These are phyloP conservation scores for Bungarus multicinctus DNA, from an alignment of 2,113 vertebrate species.

Conservation along the genomic window DNA sequence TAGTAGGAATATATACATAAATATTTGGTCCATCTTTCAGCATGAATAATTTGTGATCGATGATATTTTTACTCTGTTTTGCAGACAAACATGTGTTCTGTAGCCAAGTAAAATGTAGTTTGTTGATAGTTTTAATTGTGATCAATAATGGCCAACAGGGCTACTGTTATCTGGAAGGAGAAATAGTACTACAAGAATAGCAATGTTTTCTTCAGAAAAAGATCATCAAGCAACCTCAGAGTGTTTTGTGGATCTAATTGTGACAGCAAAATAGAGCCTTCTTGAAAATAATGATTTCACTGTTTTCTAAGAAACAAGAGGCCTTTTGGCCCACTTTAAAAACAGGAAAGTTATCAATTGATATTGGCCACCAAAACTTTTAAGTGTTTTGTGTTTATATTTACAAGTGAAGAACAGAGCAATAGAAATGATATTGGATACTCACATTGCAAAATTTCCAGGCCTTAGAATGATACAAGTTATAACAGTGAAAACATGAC, in stretches of 20 bases:
- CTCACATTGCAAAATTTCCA: slow-evolving; percentile 18
- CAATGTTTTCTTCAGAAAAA: slow-evolving; percentile 29
- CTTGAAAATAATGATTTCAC: slow-evolving; percentile 23
- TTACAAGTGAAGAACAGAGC: slow-evolving; percentile 5
- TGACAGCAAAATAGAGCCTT: slow-evolving; percentile 35
- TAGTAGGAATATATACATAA: neutral
- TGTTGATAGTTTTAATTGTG: neutral
- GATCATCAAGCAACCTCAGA: slow-evolving; percentile 21
- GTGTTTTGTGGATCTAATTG: slow-evolving; percentile 23
- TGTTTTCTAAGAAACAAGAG: slow-evolving; percentile 38
- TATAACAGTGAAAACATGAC: neutral
- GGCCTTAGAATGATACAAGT: neutral
- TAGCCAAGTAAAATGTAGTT: neutral
- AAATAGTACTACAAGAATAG: neutral
- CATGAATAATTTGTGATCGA: neutral
- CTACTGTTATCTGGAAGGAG: neutral
- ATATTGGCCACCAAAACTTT: slow-evolving; percentile 29
- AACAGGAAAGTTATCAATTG: slow-evolving; percentile 25
- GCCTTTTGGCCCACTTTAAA: slow-evolving; percentile 1
- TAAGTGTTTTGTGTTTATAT: neutral
- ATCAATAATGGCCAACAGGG: slow-evolving; percentile 19
- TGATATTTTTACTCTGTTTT: neutral
- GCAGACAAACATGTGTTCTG: neutral
- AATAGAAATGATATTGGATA: slow-evolving; percentile 16
- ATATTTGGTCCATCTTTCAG: neutral